Evolutionary conservation across 2,113 vertebrate genomes (phyloP).

Genomic region (Carassius auratus): DNA sequence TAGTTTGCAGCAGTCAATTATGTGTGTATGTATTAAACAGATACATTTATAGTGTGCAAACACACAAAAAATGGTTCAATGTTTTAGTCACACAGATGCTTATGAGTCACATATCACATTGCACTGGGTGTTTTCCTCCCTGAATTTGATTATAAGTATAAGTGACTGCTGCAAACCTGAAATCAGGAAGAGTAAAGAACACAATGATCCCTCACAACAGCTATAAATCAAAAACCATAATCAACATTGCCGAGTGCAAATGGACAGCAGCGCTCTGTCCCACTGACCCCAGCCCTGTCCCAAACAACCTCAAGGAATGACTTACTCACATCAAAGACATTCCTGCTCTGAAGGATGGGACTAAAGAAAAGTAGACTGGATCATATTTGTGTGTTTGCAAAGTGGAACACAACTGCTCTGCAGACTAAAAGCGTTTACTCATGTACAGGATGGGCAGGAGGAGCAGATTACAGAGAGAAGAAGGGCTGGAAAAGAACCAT

Average conservation of each 20-base stretch:
- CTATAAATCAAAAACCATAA: slow-evolving; percentile 30
- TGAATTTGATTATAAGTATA: slow-evolving; percentile 3
- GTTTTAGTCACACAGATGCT: background rate
- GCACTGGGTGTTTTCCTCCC: background rate
- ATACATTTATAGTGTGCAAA: too few species aligned
- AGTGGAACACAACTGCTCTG: slow-evolving; percentile 10
- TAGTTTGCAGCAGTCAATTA: too few species aligned
- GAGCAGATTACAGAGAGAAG: background rate
- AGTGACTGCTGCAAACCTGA: slow-evolving; percentile 17
- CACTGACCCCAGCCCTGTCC: slow-evolving; percentile 4
- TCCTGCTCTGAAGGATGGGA: background rate
- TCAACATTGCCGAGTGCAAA: slow-evolving; percentile 8
- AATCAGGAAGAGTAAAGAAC: background rate
- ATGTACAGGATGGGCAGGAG: background rate
- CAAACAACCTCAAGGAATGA: background rate
- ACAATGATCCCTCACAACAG: slow-evolving; percentile 1
- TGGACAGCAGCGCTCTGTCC: background rate
- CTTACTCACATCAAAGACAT: slow-evolving; percentile 14
- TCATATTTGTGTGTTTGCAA: slow-evolving; percentile 4
- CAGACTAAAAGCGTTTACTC: background rate
- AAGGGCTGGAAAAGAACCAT: background rate
- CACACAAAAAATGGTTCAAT: background rate
- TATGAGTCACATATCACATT: background rate
- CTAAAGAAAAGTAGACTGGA: slow-evolving; percentile 18
- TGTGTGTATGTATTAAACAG: too few species aligned